These are phyloP conservation scores for Stomatorhinus ivindoensis DNA, from an alignment of 2,113 vertebrate genomes.

Conservation along the genomic window DNA sequence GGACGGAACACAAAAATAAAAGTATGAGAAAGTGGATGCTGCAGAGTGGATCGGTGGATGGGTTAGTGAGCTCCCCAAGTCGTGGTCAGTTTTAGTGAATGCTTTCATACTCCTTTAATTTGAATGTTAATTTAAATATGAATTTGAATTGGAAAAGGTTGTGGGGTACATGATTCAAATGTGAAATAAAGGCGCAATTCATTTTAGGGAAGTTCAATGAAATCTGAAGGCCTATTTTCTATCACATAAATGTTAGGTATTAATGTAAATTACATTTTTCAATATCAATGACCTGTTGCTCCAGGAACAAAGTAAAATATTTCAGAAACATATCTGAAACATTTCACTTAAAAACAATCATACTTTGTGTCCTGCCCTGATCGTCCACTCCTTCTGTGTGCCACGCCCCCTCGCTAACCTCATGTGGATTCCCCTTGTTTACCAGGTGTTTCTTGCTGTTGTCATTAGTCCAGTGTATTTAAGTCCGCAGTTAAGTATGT, in stretches of 20 bases:
- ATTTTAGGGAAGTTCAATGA: not conserved
- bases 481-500: no score
- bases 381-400: no score
- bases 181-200: not conserved
- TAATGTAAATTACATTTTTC: not conserved
- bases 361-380: no score
- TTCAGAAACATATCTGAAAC: not conserved
- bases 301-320: not conserved
- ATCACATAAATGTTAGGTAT: not conserved
- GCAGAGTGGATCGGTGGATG: not conserved
- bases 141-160: not conserved
- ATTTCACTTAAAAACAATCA: not conserved
- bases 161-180: not conserved
- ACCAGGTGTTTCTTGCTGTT: no score
- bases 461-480: no score
- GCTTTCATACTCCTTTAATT: not conserved
- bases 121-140: not conserved
- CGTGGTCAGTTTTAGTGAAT: not conserved
- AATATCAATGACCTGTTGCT: not conserved
- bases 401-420: no score
- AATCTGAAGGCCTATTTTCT: not conserved
- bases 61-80: not conserved
- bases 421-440: no score
- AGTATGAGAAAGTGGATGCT: not conserved
- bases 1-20: slow-evolving; percentile 27